Conservation (phyloP, 2,113 vertebrate species). For the Suncus etruscus region DNA sequence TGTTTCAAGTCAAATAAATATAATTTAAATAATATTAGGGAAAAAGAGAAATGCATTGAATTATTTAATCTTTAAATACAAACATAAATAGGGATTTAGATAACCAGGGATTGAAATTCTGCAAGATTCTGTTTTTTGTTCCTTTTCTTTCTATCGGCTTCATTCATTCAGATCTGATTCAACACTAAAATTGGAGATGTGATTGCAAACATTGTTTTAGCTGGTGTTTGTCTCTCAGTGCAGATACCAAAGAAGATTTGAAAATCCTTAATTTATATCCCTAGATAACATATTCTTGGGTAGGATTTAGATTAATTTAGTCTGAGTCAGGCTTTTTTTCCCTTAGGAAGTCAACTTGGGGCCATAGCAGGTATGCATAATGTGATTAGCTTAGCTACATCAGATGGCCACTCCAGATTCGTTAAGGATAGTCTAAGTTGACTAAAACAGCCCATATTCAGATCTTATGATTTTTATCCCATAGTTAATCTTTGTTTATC, state of each 20-base stretch:
- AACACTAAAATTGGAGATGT: not conserved
- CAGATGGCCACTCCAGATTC: not conserved
- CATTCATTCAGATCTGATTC: not conserved
- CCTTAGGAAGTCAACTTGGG: not conserved
- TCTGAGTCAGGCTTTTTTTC: not conserved
- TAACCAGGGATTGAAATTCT: not conserved
- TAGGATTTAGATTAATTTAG: not conserved
- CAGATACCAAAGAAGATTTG: not conserved
- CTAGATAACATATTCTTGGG: not conserved
- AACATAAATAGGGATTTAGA: not conserved
- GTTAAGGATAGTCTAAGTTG: not conserved
- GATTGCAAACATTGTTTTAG: constrained; percentile 9
- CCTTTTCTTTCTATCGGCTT: not conserved
- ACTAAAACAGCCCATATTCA: not conserved
- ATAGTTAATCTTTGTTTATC: not conserved
- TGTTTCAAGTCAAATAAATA: not conserved
- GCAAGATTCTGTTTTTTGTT: not conserved
- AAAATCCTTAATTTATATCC: not conserved
- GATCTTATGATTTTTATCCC: not conserved
- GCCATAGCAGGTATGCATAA: not conserved
- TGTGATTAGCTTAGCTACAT: not conserved
- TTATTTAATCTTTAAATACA: not conserved
- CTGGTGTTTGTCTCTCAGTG: not conserved
- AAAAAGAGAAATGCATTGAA: constrained; percentile 9
- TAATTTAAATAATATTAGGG: constrained; percentile 3